These are phyloP conservation scores for Liolophura sinensis DNA, from an alignment of 1,140 invertebrate species.

Conservation along the genomic window DNA sequence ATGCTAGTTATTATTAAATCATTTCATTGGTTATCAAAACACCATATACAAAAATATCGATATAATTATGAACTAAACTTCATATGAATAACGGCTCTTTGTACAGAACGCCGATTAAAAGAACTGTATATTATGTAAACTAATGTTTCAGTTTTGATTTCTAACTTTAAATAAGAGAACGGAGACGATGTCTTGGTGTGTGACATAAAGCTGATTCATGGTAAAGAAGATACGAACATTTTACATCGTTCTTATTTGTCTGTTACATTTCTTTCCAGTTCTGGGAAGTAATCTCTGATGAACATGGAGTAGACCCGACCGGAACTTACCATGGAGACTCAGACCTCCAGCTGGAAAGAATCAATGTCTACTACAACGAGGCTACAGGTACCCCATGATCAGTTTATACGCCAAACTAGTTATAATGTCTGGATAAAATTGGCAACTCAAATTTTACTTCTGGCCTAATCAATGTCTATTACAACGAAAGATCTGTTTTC, in stretches of 20 bases:
- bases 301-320: conserved; percentile 58
- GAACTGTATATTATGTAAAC: too few relatives aligned
- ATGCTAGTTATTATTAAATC: neutral
- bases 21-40: neutral
- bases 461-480: too few relatives aligned
- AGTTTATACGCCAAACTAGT: too few relatives aligned
- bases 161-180: neutral
- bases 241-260: neutral
- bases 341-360: conserved; percentile 60
- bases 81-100: too few relatives aligned
- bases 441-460: too few relatives aligned
- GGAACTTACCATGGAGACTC: conserved; percentile 60
- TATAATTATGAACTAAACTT: neutral
- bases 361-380: conserved; percentile 62
- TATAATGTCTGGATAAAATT: too few relatives aligned
- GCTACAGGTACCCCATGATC: conserved; percentile 43
- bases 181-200: neutral
- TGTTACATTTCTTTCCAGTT: conserved; percentile 43
- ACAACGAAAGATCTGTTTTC: too few relatives aligned
- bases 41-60: neutral
- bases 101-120: too few relatives aligned
- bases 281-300: conserved; percentile 63
- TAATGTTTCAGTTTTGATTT: too few relatives aligned
- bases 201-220: too few relatives aligned
- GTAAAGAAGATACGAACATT: neutral